Base-by-base conservation (phyloP, 2,113 vertebrate species). In the Atlantisia rogersi region DNA sequence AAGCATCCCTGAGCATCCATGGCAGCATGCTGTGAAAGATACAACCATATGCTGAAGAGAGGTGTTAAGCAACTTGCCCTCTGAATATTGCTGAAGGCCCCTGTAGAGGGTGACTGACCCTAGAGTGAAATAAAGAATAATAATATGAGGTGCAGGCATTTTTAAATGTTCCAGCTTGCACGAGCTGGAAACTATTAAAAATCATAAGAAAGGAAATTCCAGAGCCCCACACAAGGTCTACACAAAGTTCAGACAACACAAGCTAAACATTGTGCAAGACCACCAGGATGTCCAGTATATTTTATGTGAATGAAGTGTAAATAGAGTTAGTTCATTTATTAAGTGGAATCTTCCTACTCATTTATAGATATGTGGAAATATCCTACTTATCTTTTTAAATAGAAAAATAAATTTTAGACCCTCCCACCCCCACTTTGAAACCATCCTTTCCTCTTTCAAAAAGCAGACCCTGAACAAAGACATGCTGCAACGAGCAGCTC, bases 191-290 rank as follows among this genome's bases (percentile, higher is more conserved):
- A 21, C 53, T 67, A 85, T 24, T 70, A 71, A 79, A 96, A 94
- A 59, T 82, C 24, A 9, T 17, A 74, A 58, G 31, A 85, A 95
- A 76, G 74, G 46, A 95, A 95, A 93, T 50, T 22, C 58, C 78
- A 70, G 55, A 82, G 64, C 28, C 26, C 42, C 0, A 1, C 24
- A 76, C 15, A 80, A 82, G 17, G 5, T 69, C 78, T 69, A 82
- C 31, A 73, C n/a, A 40, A 46, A 82, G 70, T 82, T 95, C n/a
- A 68, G 55, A 74, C 17, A 79, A 40, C 10, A 29, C 11, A 74
- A 82, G 40, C n/a, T 91, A 82, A 95, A 80, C 3, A 14, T 76
- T 95, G n/a, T 80, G 75, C 48, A 94, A 94, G n/a, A 55, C n/a
- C 63, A 88, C 7, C n/a, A 90, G 11, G 25, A 82, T 29, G 10